Evolutionary conservation across 2,113 vertebrate species (phyloP).

Genomic region (Xiphophorus maculatus): DNA sequence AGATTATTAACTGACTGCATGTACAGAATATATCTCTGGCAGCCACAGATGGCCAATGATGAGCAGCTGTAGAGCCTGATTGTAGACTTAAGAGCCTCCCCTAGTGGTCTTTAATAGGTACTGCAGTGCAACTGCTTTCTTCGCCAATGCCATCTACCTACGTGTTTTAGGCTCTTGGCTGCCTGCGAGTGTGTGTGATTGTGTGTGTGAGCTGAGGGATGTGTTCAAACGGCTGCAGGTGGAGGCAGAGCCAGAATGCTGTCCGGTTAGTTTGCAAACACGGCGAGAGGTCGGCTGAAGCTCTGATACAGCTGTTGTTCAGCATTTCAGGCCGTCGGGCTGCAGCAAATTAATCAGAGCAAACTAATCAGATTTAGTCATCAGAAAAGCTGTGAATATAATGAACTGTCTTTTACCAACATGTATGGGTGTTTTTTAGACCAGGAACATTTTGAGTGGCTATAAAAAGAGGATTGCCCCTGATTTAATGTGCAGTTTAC

Average conservation of each 20-base stretch:
- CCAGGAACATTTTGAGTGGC: too few relatives aligned
- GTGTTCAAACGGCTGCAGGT: background rate
- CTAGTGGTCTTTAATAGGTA: constrained; percentile 46
- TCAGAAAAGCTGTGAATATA: background rate
- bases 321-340: accelerated
- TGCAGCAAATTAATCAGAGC: background rate
- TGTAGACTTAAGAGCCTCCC: constrained; percentile 15
- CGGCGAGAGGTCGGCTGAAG: background rate
- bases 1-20: constrained; percentile 68
- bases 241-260: background rate
- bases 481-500: too few relatives aligned
- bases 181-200: constrained; percentile 37
- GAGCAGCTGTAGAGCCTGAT: constrained; percentile 15
- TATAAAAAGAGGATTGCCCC: too few relatives aligned
- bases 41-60: constrained; percentile 23
- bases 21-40: constrained; percentile 63
- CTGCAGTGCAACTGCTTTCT: constrained; percentile 50
- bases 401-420: too few relatives aligned
- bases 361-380: background rate
- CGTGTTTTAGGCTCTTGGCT: constrained; percentile 49
- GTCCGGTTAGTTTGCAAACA: background rate
- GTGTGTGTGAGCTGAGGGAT: constrained; percentile 24
- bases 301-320: background rate
- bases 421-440: too few relatives aligned
- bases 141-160: constrained; percentile 26